These are phyloP conservation scores for Tryphoninae sp. DNA, from an alignment of 2,888 invertebrate genomes.

Conservation along the genomic window DNA sequence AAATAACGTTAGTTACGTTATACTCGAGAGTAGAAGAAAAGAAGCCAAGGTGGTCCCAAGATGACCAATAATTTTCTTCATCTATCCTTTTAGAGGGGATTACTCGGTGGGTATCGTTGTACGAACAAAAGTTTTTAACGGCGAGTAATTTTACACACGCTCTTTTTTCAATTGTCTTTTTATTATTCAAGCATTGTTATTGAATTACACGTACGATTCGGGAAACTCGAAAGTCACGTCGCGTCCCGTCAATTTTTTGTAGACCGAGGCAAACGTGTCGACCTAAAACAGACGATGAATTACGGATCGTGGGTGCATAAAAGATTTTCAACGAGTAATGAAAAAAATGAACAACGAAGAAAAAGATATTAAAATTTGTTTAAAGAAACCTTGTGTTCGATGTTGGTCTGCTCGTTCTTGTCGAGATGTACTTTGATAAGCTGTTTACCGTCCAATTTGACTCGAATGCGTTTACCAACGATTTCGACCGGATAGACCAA, in stretches of 20 bases:
- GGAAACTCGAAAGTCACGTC: conserved; percentile 99
- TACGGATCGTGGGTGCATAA: not conserved
- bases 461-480: conserved; percentile 98
- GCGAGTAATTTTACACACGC: conserved; percentile 11
- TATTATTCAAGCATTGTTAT: conserved; percentile 68
- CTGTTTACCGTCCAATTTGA: conserved; percentile 97
- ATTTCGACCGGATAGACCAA: conserved; percentile 99
- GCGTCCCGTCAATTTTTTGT: conserved; percentile 99
- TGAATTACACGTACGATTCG: conserved; percentile 94
- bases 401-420: conserved; percentile 99
- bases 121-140: not conserved
- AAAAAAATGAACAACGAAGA: not conserved
- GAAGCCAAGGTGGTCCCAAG: too few species aligned
- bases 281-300: conserved; percentile 86
- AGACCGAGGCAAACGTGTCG: conserved; percentile 98
- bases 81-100: too few species aligned
- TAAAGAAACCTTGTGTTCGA: conserved; percentile 95
- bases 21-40: too few species aligned
- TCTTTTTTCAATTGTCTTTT: conserved; percentile 49
- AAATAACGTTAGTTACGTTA: too few species aligned
- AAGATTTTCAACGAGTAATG: not conserved
- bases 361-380: conserved; percentile 10
- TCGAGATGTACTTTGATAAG: conserved; percentile 98
- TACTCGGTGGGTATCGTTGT: too few species aligned
- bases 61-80: too few species aligned